These are phyloP conservation scores for Lepilemur ruficaudatus DNA, from an alignment of 2,797 vertebrate genomes.

Conservation along the genomic window DNA sequence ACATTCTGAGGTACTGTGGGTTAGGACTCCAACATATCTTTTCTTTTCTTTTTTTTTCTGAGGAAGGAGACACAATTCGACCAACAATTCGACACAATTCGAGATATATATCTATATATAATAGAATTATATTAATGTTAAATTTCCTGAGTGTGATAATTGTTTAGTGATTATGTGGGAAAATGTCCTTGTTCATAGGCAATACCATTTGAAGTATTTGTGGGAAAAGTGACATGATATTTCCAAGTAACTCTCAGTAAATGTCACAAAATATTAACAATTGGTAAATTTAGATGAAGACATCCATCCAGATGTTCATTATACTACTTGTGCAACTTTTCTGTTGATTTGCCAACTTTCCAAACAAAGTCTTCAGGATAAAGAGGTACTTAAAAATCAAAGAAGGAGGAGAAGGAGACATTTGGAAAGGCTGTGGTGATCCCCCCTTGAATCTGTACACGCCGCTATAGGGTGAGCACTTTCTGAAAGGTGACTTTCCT, in stretches of 20 bases:
- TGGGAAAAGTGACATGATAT: neutral
- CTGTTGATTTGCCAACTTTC: neutral
- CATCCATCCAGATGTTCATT: neutral
- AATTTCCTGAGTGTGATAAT: neutral
- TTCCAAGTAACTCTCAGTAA: neutral
- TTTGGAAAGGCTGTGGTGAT: neutral
- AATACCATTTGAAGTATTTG: neutral
- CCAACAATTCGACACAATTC: neutral
- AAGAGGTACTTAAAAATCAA: neutral
- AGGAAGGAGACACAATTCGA: neutral
- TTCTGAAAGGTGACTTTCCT: neutral
- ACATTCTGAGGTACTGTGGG: neutral
- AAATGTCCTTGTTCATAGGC: neutral
- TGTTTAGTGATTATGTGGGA: neutral
- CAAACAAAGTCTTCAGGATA: neutral
- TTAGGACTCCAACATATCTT: neutral
- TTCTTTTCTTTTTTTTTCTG: neutral
- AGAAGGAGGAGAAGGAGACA: neutral
- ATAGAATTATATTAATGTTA: neutral
- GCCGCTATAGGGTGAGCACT: neutral
- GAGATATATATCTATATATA: neutral
- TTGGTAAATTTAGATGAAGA: neutral
- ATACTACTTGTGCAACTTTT: neutral
- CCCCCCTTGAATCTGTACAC: neutral
- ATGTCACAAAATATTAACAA: constrained; percentile 13